phyloP scores from a whole-genome alignment of 1,140 invertebrate genomes.

The Magallana ariakensis region DNA sequence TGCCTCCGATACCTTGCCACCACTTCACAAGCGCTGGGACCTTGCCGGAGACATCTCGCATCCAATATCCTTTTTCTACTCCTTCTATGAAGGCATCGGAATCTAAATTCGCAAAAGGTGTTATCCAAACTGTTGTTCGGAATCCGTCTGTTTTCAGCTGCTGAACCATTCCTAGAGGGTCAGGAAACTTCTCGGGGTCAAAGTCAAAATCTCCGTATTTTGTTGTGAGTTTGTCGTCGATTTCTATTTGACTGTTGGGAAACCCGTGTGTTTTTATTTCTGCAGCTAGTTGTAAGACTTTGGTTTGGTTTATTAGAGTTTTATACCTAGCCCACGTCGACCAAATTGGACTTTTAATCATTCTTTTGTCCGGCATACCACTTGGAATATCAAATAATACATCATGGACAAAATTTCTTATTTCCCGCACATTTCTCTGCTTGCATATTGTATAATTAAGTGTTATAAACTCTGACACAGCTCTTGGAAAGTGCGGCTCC shows the following conservation, averaged over 20 bases:
- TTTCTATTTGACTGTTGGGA: constrained; percentile 90
- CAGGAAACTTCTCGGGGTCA: constrained; percentile 86
- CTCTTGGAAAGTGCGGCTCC: constrained; percentile 13
- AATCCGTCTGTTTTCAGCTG: constrained; percentile 85
- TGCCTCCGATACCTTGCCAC: constrained; percentile 72
- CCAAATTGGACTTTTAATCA: constrained; percentile 91
- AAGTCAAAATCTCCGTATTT: constrained; percentile 91
- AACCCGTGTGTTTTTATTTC: constrained; percentile 87
- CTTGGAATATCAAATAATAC: constrained; percentile 61
- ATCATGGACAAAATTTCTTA: constrained; percentile 56
- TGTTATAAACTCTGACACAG: constrained; percentile 66
- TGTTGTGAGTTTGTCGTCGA: constrained; percentile 93
- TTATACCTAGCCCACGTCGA: constrained; percentile 93
- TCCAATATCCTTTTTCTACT: constrained; percentile 58
- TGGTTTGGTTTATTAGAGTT: constrained; percentile 83
- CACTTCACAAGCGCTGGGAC: constrained; percentile 64
- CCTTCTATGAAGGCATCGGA: constrained; percentile 59
- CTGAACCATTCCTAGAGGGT: constrained; percentile 83
- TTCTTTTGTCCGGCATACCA: constrained; percentile 84
- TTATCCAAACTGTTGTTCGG: constrained; percentile 90
- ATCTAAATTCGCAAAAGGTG: constrained; percentile 86
- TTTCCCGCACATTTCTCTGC: constrained; percentile 56
- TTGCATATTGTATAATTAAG: constrained; percentile 67
- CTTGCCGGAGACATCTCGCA: constrained; percentile 54
- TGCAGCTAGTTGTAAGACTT: constrained; percentile 85